Conservation (phyloP, 2,888 invertebrate species). For the Zootermopsis nevadensis region DNA sequence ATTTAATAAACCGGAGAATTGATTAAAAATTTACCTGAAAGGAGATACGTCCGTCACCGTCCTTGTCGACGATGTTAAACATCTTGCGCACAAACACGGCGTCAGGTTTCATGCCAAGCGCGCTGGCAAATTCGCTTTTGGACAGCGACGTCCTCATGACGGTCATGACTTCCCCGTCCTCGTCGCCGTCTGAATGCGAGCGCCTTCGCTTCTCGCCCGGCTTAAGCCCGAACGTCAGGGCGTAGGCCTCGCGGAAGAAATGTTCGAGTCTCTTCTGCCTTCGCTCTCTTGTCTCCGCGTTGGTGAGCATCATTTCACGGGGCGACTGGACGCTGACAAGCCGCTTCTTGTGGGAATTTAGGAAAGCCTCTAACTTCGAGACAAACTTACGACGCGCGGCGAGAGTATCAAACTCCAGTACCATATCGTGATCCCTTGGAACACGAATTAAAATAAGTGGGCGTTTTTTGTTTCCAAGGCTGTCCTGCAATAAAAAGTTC, state of each 20-base stretch:
- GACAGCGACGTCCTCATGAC: slow-evolving; percentile 94
- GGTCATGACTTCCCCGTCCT: slow-evolving; percentile 77
- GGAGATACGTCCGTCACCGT: slow-evolving; percentile 91
- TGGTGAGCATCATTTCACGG: slow-evolving; percentile 87
- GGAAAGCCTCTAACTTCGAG: slow-evolving; percentile 86
- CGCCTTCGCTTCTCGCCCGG: slow-evolving; percentile 84
- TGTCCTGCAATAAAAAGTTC: slow-evolving; percentile 59
- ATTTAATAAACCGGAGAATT: no score
- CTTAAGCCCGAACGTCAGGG: slow-evolving; percentile 88
- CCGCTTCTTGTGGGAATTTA: slow-evolving; percentile 84
- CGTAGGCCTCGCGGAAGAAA: slow-evolving; percentile 96
- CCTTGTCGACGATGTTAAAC: slow-evolving; percentile 97
- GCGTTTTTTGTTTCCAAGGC: slow-evolving; percentile 76
- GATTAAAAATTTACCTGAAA: slow-evolving; percentile 75
- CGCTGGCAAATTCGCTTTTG: slow-evolving; percentile 93
- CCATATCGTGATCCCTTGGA: slow-evolving; percentile 91
- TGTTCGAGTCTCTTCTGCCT: slow-evolving; percentile 91
- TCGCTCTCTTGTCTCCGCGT: slow-evolving; percentile 93
- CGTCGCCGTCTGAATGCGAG: slow-evolving; percentile 70
- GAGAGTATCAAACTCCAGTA: slow-evolving; percentile 87
- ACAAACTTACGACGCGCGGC: slow-evolving; percentile 87
- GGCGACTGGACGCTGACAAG: slow-evolving; percentile 79
- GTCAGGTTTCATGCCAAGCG: slow-evolving; percentile 93
- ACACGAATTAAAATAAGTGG: slow-evolving; percentile 86
- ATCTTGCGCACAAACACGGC: slow-evolving; percentile 96